phyloP scores from a whole-genome alignment of 2,888 invertebrate species.

The Microctonus aethiopoides region DNA sequence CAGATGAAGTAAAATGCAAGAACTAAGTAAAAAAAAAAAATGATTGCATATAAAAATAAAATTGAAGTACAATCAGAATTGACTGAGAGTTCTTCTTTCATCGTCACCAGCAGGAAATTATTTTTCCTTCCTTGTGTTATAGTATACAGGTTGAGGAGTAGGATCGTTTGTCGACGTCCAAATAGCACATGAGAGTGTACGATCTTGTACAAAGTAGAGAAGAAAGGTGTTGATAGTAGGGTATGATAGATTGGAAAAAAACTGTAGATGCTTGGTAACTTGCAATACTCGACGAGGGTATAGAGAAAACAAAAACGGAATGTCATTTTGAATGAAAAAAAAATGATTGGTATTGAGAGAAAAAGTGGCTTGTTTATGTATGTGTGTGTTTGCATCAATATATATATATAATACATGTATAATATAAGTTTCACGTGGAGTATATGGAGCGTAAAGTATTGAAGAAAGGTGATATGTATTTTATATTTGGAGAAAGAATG shows the following conservation, averaged over 20 bases:
- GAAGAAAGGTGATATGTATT: conserved; percentile 3
- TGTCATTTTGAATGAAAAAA: conserved; percentile 30
- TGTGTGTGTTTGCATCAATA: too few species aligned
- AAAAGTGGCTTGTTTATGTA: not conserved
- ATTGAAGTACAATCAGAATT: not conserved
- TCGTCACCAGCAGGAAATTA: conserved; percentile 26
- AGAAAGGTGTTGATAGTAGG: not conserved
- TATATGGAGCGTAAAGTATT: conserved; percentile 1
- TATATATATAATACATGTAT: too few species aligned
- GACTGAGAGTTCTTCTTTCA: conserved; percentile 7
- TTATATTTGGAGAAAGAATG: conserved; percentile 33
- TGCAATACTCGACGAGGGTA: not conserved
- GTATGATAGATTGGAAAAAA: conserved; percentile 30
- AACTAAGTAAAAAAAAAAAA: not conserved
- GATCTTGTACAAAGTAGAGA: conserved; percentile 17
- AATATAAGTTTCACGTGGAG: not conserved
- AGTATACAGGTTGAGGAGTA: not conserved
- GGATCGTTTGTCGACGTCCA: conserved; percentile 35
- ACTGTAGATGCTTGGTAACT: conserved; percentile 15
- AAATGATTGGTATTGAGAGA: conserved; percentile 39
- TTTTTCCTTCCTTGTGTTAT: conserved; percentile 24
- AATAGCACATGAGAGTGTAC: conserved; percentile 11
- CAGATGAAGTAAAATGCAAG: too few species aligned
- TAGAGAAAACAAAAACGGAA: conserved; percentile 37
- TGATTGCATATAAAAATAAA: not conserved